These are phyloP conservation scores for Macrobrachium nipponense DNA, from an alignment of 1,140 invertebrate species.

Conservation along the genomic window DNA sequence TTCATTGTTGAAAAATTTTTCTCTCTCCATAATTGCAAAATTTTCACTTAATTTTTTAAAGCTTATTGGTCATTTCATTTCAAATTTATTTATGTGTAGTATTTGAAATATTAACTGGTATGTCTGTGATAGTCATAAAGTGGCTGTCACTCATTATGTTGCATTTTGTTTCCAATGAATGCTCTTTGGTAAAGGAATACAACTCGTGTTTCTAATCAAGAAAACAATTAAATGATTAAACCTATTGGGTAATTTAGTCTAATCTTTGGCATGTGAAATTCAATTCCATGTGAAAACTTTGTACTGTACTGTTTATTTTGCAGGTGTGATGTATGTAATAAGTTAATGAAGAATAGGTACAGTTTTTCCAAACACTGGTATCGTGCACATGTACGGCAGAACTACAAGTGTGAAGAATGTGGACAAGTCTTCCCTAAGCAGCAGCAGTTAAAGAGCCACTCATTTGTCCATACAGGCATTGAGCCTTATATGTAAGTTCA, in stretches of 20 bases:
- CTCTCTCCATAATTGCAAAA: too few species aligned
- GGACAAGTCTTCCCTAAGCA: conserved; percentile 54
- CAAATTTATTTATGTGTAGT: too few species aligned
- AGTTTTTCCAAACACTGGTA: conserved; percentile 38
- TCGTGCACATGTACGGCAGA: conserved; percentile 36
- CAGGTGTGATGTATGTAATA: conserved; percentile 53
- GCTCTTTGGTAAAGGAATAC: too few species aligned
- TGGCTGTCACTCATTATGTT: too few species aligned
- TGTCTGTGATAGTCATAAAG: too few species aligned
- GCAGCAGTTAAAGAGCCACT: conserved; percentile 57
- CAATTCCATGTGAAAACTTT: not conserved
- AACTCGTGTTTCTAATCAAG: too few species aligned
- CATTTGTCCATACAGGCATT: conserved; percentile 47
- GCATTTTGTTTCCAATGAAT: too few species aligned
- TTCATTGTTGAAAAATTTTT: too few species aligned
- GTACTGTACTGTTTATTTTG: not conserved
- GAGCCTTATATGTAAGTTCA: conserved; percentile 54
- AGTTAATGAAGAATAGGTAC: conserved; percentile 34
- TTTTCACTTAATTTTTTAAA: too few species aligned
- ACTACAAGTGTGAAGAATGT: conserved; percentile 45
- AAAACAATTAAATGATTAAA: too few species aligned
- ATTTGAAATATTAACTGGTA: too few species aligned
- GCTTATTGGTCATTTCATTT: too few species aligned
- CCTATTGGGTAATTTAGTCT: not conserved
- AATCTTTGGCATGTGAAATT: not conserved